Base-by-base conservation (phyloP, 1,140 invertebrate species). In the Drosophila santomea region DNA sequence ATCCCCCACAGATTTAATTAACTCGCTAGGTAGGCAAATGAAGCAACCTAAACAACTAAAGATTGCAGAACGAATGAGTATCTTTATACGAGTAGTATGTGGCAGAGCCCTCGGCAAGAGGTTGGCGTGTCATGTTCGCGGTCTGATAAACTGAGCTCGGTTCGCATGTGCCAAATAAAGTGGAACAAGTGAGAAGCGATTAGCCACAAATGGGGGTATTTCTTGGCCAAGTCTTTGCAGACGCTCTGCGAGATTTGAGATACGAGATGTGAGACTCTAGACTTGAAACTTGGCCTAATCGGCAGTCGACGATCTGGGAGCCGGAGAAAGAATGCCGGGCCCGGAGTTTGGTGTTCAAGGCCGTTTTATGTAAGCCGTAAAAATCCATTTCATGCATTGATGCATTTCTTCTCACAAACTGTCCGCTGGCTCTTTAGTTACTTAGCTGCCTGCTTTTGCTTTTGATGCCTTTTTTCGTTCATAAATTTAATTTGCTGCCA, bases 311-410 rank as follows among this genome's bases (percentile, higher is more conserved):
- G 45, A 64, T 52, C 67, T 43, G 12, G 14, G 12, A 12, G 47
- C 60, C 10, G 63, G 25, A 54, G 67, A 77, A 68, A 84, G 80
- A 88, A 88, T 74, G 55, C 78, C 73, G 45, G 44, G 44, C 17
- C 36, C 36, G 36, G 36, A 2, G 12, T 14, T 14, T 4, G 11
- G 62, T 72, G 63, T 89, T 89, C 84, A 89, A 89, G 84, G 84
- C 85, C 84, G 75, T 90, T 84, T 90, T 85, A 85, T 89, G 80
- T 90, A 90, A 90, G 85, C 85, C 84, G 77, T 89, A 90, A 90
- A 89, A 89, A 89, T 78, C 77, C 85, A 89, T 90, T 89, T 89
- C 85, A 89, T 90, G 84, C 85, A 73, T 85, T 84, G 85, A 90
- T 89, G 84, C 85, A 89, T 89, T 89, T 89, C 85, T 90, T 74